Base-by-base conservation (phyloP, 2,113 vertebrate genomes). In the Elephantulus edwardii region DNA sequence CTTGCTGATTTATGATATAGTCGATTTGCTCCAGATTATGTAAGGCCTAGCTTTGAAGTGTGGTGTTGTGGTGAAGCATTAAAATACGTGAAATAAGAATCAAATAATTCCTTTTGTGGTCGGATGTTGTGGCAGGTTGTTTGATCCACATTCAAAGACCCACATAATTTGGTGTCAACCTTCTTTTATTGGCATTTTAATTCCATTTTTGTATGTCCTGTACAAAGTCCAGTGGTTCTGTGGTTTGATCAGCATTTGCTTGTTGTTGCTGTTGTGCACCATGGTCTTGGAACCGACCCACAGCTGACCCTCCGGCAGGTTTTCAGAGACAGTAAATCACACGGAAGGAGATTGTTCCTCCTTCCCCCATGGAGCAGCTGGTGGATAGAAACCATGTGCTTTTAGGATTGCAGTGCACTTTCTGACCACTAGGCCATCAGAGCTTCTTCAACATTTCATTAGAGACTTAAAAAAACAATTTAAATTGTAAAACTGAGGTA, bases 1-100 rank as follows among this genome's bases (percentile, higher is more conserved):
- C 83, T 83, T 79, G 77, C 46, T 68, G 38, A 84, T 68, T 92
- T 22, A 50, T 79, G 26, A 54, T 71, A n/a, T 90, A 30, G 54
- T 80, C 71, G 56, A 83, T 20, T 26, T 76, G 28, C 26, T 20
- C 75, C 33, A 60, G 17, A 46, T 13, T 26, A 19, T 77, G 33
- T 28, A 88, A 48, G 28, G 11, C 79, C 87, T 91, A 80, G 19
- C 26, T 85, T 48, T 6, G 79, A 81, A 78, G 22, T 13, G 10
- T 77, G 58, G 16, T 81, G 8, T 13, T 78, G 17, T 78, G 66
- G 77, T 42, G 33, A 75, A 62, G 77, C 58, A 68, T 86, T 33
- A 78, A 75, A 26, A 19, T 19, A 58, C 6, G 42, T 75, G 6
- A 87, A 85, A 56, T 85, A 75, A 83, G 56, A 35, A 68, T 77